A percentile compares a stretch with the other conserved stretches of the same genome.
These are phyloP conservation scores for Hypercompe scribonia DNA, from an alignment of 2,888 invertebrate genomes.

Conservation along the genomic window DNA sequence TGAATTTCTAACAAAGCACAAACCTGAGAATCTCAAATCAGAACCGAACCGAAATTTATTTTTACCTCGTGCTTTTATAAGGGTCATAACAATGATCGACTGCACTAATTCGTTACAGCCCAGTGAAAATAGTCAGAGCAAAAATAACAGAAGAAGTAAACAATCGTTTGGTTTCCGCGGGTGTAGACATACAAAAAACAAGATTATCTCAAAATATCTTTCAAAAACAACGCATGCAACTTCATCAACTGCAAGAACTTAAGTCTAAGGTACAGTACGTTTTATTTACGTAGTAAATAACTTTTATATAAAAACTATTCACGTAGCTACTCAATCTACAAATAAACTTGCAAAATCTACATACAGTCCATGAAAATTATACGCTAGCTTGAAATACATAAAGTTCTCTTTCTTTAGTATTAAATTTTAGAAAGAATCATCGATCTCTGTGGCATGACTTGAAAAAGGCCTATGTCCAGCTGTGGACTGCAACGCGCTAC, in stretches of 20 bases:
- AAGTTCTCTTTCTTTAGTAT: neutral
- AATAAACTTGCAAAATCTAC: too few relatives aligned
- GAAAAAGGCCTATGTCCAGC: too few relatives aligned
- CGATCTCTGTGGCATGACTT: too few relatives aligned
- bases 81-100: neutral
- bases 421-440: too few relatives aligned
- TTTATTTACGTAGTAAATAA: too few relatives aligned
- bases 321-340: neutral
- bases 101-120: slow-evolving; percentile 58
- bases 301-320: neutral
- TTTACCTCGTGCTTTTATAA: neutral
- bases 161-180: slow-evolving; percentile 85
- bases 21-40: neutral
- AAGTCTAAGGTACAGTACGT: slow-evolving; percentile 88
- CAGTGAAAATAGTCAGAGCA: slow-evolving; percentile 75
- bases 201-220: slow-evolving; percentile 86
- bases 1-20: neutral
- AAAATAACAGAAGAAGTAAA: slow-evolving; percentile 84
- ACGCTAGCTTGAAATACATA: neutral
- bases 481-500: too few relatives aligned
- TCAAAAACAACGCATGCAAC: slow-evolving; percentile 84
- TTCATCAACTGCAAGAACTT: slow-evolving; percentile 86
- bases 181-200: slow-evolving; percentile 88
- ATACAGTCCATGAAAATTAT: neutral
- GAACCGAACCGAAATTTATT: neutral